phyloP scores from a whole-genome alignment of 2,888 invertebrate species.

The Scotopteryx bipunctaria region DNA sequence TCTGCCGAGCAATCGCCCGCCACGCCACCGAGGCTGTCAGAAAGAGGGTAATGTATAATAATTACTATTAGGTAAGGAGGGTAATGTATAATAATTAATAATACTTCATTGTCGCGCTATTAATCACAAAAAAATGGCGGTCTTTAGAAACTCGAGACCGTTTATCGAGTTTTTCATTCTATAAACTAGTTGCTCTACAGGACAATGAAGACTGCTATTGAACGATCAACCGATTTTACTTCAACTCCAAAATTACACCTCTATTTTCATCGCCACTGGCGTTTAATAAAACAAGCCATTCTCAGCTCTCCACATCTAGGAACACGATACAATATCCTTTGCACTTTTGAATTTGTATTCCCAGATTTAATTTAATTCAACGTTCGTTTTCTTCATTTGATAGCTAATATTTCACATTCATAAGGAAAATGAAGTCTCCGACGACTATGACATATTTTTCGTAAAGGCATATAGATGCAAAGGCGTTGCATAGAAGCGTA shows the following conservation, averaged over 20 bases:
- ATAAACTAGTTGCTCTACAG: no score
- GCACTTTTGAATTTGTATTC: constrained; percentile 16
- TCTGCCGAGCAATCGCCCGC: no score
- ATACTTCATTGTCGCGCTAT: no score
- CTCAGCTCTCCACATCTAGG: constrained; percentile 3
- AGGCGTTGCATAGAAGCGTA: not conserved
- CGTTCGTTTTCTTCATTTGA: constrained; percentile 36
- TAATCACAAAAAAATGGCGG: no score
- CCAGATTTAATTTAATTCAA: constrained; percentile 35
- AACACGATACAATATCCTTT: constrained; percentile 16
- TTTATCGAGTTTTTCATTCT: no score
- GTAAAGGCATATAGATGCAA: constrained; percentile 1
- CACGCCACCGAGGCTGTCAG: no score
- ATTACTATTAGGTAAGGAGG: no score
- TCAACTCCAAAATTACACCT: constrained; percentile 6
- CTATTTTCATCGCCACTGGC: constrained; percentile 10
- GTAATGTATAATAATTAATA: no score
- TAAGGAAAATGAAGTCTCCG: constrained; percentile 35
- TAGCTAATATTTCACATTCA: constrained; percentile 39
- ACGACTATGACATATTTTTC: constrained; percentile 25
- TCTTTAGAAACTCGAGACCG: no score
- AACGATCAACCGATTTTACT: not conserved
- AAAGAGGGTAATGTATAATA: no score
- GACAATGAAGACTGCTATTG: no score
- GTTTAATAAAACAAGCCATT: constrained; percentile 5